Evolutionary conservation across 2,113 vertebrate species (phyloP).

Genomic region (Isurus oxyrinchus): DNA sequence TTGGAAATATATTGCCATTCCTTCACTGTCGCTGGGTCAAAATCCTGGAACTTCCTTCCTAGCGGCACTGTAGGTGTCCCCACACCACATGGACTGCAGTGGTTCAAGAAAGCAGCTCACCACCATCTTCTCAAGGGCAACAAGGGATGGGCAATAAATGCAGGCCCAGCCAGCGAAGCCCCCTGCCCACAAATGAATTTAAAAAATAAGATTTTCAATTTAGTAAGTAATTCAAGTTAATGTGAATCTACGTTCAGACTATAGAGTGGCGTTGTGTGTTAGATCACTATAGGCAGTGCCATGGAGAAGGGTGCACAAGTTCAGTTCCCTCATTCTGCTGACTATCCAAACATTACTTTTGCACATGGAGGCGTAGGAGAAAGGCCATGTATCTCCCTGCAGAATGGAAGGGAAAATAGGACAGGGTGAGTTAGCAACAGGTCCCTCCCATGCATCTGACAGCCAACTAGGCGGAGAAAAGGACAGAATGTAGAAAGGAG

Average conservation of each 20-base stretch:
- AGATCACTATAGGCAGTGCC: neutral
- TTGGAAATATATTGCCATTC: no score
- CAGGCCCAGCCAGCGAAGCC: no score
- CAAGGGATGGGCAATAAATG: no score
- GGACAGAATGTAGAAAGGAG: neutral
- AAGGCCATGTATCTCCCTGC: neutral
- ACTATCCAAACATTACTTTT: neutral
- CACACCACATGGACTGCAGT: no score
- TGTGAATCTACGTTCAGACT: neutral
- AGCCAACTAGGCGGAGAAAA: neutral
- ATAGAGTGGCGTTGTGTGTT: neutral
- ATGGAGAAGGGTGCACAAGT: neutral
- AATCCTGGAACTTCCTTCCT: no score
- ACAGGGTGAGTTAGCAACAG: neutral
- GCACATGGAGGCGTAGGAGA: neutral
- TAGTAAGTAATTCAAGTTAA: neutral
- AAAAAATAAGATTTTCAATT: no score
- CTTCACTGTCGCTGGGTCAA: no score
- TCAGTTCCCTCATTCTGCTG: neutral
- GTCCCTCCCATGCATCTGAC: neutral
- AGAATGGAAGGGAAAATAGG: neutral
- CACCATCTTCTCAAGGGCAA: no score
- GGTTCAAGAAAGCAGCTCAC: no score
- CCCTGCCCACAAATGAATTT: no score
- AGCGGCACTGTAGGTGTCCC: no score